A percentile compares a stretch with the other conserved stretches of the same genome.
phyloP scores from a whole-genome alignment of 2,797 vertebrate genomes.

The Rachycentron canadum region DNA sequence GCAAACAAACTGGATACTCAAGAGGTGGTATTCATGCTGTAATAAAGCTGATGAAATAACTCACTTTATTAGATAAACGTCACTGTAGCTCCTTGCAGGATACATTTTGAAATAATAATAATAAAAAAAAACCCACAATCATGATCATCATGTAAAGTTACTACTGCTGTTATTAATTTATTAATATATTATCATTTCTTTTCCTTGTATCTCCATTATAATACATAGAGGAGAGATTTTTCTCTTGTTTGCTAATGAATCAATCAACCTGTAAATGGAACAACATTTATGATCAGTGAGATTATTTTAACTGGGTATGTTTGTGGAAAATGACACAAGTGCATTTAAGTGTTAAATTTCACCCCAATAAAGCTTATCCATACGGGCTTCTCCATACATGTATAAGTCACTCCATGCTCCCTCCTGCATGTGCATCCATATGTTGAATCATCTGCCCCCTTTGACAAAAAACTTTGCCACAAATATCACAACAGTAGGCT shows the following conservation, averaged over 20 bases:
- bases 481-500: not conserved
- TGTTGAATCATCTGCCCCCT: not conserved
- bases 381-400: not conserved
- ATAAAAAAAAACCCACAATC: not conserved
- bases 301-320: not conserved
- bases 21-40: too few species aligned
- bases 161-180: too few species aligned
- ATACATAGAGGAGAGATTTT: not conserved
- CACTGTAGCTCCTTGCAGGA: not conserved
- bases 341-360: not conserved
- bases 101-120: conserved; percentile 6
- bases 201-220: not conserved
- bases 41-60: too few species aligned
- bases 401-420: not conserved
- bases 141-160: not conserved
- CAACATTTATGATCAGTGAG: not conserved
- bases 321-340: not conserved
- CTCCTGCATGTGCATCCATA: not conserved
- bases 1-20: too few species aligned
- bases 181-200: too few species aligned
- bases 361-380: not conserved
- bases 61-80: not conserved
- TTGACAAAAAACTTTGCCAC: not conserved
- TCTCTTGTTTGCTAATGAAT: not conserved
- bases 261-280: not conserved